These are phyloP conservation scores for Microlaimidae sp. DNA, from an alignment of 2,888 invertebrate genomes.

Conservation along the genomic window DNA sequence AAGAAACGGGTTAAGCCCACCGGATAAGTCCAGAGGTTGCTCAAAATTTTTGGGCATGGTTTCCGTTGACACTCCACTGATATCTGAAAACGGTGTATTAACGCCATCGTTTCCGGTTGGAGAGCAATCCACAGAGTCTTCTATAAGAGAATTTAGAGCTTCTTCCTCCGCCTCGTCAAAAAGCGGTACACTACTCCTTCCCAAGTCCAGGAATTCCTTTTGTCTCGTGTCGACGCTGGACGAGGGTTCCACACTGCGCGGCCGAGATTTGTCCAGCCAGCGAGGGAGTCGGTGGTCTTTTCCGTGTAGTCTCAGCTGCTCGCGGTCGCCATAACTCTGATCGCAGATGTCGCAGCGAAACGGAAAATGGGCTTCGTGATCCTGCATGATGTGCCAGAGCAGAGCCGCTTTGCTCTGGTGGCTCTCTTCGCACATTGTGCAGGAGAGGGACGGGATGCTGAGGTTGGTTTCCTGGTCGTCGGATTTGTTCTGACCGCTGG, in stretches of 20 bases:
- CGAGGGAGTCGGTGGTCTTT: not conserved
- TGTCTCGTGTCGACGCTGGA: too few relatives aligned
- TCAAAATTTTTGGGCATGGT: too few relatives aligned
- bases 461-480: too few relatives aligned
- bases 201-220: too few relatives aligned
- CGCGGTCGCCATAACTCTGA: not conserved
- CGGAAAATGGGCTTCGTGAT: conserved; percentile 3
- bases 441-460: not conserved
- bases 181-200: too few relatives aligned
- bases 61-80: too few relatives aligned
- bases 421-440: not conserved
- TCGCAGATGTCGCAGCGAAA: not conserved
- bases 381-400: conserved; percentile 1
- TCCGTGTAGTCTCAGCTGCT: not conserved
- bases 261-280: not conserved
- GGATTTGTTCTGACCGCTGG: too few relatives aligned
- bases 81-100: too few relatives aligned
- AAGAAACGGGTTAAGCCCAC: conserved; percentile 35
- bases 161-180: too few relatives aligned
- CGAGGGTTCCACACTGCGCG: not conserved
- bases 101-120: too few relatives aligned
- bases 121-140: too few relatives aligned
- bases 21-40: not conserved
- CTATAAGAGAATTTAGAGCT: too few relatives aligned
- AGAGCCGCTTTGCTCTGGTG: not conserved